phyloP scores from a whole-genome alignment of 2,113 vertebrate species.

The Tachycineta bicolor region DNA sequence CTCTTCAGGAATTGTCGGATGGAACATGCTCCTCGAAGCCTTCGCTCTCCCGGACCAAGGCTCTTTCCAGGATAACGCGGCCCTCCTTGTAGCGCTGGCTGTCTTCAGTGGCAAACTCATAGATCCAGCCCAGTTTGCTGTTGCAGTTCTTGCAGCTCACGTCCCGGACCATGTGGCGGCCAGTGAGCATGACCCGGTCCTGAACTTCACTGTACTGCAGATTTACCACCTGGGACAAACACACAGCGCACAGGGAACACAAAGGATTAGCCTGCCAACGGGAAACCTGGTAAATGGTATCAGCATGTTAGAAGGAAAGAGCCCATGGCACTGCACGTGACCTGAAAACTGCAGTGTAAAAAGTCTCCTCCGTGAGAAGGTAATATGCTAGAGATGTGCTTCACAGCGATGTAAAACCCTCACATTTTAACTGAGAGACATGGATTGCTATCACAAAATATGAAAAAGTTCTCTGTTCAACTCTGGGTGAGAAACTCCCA shows the following conservation, averaged over 20 bases:
- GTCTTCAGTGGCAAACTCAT: constrained; percentile 98
- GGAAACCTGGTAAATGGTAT: background rate
- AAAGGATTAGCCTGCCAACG: background rate
- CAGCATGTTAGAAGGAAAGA: background rate
- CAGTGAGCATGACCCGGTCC: constrained; percentile 97
- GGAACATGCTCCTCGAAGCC: constrained; percentile 94
- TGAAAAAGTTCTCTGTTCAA: background rate
- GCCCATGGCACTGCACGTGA: background rate
- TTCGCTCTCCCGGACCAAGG: constrained; percentile 94
- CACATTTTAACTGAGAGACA: background rate
- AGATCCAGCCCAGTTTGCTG: constrained; percentile 99
- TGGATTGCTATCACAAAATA: background rate
- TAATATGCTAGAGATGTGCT: background rate
- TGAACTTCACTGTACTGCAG: constrained; percentile 98
- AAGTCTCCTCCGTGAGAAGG: background rate
- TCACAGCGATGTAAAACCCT: background rate
- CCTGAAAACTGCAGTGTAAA: background rate
- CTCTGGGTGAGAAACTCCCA: background rate
- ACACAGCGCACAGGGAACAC: background rate
- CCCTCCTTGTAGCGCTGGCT: constrained; percentile 99
- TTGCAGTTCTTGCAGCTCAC: constrained; percentile 99
- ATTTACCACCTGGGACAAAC: constrained; percentile 88
- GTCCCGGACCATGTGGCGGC: constrained; percentile 96
- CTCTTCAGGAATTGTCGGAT: constrained; percentile 90
- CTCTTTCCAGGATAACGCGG: constrained; percentile 95